Percentiles rank a stretch among this genome's conserved stretches.
Evolutionary conservation across 2,797 vertebrate species (phyloP).

Genomic region (Scleropages formosus): DNA sequence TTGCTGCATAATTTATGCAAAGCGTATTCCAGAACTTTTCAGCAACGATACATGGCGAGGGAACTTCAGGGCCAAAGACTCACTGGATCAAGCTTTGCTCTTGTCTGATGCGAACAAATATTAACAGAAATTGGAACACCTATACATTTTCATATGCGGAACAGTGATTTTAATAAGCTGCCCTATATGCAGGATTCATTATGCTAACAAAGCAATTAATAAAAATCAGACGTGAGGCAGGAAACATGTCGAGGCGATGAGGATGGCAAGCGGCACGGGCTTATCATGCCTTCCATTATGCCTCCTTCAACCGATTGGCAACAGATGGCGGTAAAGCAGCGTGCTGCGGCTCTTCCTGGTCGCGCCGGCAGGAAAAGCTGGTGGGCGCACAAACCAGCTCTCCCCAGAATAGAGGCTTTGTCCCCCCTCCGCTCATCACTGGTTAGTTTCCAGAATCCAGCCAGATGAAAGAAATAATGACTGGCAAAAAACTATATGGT

Average conservation of each 20-base stretch:
- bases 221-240: not conserved
- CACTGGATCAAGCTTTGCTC: not conserved
- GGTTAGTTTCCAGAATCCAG: conserved; percentile 32
- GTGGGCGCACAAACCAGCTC: conserved; percentile 24
- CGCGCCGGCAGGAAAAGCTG: conserved; percentile 42
- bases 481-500: not conserved
- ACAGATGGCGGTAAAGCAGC: conserved; percentile 93
- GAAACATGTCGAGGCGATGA: not conserved
- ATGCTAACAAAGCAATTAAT: not conserved
- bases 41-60: not conserved
- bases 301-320: conserved; percentile 58
- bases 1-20: conserved; percentile 56
- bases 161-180: not conserved
- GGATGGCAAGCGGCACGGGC: not conserved
- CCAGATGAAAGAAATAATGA: conserved; percentile 35
- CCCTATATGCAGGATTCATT: too few species aligned
- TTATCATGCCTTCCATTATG: conserved; percentile 35
- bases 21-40: not conserved
- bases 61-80: not conserved
- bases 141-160: not conserved
- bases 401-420: conserved; percentile 24
- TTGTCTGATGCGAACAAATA: conserved; percentile 7
- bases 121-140: not conserved
- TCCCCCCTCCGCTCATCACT: conserved; percentile 4
- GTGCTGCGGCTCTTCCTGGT: conserved; percentile 45